Percentiles rank a stretch among this genome's conserved stretches.
phyloP scores from a whole-genome alignment of 2,797 vertebrate species.

The Sebastes diploproa region DNA sequence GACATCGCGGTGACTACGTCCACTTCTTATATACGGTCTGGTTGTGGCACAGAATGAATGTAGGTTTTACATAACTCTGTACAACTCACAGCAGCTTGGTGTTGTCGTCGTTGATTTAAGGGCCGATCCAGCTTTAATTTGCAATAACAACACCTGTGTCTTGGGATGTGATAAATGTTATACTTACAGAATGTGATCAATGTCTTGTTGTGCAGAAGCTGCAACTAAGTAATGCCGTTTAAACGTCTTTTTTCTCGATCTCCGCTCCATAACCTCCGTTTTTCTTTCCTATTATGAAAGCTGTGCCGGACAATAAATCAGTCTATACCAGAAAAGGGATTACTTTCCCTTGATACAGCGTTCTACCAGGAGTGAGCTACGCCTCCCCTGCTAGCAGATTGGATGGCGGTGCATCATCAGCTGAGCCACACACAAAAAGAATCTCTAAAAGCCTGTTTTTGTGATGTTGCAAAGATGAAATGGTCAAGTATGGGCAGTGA shows the following conservation, averaged over 20 bases:
- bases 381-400: conserved; percentile 14
- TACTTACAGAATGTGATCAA: conserved; percentile 46
- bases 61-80: background rate
- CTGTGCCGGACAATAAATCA: conserved; percentile 57
- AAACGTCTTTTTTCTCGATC: conserved; percentile 47
- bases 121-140: conserved; percentile 34
- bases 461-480: conserved; percentile 43
- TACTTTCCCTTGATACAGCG: conserved; percentile 5
- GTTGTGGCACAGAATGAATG: background rate
- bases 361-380: background rate
- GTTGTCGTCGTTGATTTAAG: conserved; percentile 23
- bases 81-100: background rate
- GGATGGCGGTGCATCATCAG: conserved; percentile 36
- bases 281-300: conserved; percentile 60
- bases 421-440: background rate
- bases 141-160: conserved; percentile 34
- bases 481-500: conserved; percentile 51
- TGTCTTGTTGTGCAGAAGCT: conserved; percentile 47
- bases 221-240: conserved; percentile 44
- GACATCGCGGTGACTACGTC: too few species aligned
- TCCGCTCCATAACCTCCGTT: conserved; percentile 35
- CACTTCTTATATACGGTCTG: too few species aligned
- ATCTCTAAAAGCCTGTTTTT: conserved; percentile 41
- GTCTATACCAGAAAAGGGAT: conserved; percentile 32
- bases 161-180: conserved; percentile 29